Percentiles rank a stretch among this genome's conserved stretches.
phyloP scores from a whole-genome alignment of 2,888 invertebrate genomes.

The Apotomis capreana region DNA sequence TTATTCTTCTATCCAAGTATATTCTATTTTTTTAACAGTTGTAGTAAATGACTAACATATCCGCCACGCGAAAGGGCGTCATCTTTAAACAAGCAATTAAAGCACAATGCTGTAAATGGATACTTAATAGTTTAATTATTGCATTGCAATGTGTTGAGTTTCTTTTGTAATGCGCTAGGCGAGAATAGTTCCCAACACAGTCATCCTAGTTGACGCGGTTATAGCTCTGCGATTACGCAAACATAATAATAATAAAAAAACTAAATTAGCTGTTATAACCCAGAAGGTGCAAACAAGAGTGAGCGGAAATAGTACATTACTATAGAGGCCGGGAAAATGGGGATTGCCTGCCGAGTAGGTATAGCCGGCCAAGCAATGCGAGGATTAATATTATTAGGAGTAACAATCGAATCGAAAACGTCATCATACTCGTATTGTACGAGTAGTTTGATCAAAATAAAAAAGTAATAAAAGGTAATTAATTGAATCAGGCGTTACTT shows the following conservation, averaged over 20 bases:
- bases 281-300: no score
- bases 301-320: no score
- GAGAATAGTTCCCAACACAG: constrained; percentile 35
- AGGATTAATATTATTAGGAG: no score
- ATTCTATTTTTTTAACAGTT: not conserved
- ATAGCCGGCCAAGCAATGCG: no score
- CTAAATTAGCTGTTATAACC: no score
- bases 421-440: no score
- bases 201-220: constrained; percentile 24
- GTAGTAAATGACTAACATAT: constrained; percentile 5
- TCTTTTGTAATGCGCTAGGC: constrained; percentile 6
- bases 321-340: no score
- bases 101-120: constrained; percentile 12
- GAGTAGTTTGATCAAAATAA: no score
- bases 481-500: no score
- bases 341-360: no score
- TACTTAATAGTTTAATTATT: constrained; percentile 39
- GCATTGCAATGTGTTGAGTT: constrained; percentile 35
- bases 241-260: not conserved
- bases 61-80: not conserved
- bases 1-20: not conserved
- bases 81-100: constrained; percentile 15
- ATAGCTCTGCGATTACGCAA: not conserved
- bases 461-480: no score
- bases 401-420: no score